Conservation (phyloP, 2,113 vertebrate genomes). For the Muscicapa adusta region DNA sequence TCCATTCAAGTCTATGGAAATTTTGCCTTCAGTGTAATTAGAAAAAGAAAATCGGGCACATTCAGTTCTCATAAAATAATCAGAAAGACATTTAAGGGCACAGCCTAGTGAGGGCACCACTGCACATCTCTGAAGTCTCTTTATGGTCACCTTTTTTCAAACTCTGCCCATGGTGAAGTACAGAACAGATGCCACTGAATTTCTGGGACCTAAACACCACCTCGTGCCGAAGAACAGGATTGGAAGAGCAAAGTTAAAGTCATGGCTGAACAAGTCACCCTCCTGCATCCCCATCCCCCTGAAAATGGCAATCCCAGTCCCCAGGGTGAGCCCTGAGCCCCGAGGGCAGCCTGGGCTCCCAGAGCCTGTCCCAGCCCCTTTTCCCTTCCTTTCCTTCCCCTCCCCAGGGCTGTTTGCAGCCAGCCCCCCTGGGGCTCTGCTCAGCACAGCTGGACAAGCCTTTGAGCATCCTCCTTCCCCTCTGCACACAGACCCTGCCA, state of each 20-base stretch:
- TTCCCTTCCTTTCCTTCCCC: too few species aligned
- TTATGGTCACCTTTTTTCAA: neutral
- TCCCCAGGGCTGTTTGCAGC: neutral
- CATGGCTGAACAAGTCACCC: neutral
- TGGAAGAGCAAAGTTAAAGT: neutral
- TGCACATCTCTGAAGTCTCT: neutral
- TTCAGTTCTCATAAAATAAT: neutral
- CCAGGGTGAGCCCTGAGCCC: rapidly evolving
- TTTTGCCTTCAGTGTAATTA: neutral
- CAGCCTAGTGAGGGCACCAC: neutral
- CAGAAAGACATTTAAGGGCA: neutral
- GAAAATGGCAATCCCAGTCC: too few species aligned
- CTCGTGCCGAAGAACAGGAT: rapidly evolving
- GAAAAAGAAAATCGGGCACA: neutral
- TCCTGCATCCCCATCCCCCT: too few species aligned
- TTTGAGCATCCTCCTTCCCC: neutral
- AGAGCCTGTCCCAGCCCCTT: rapidly evolving
- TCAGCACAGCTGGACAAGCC: neutral
- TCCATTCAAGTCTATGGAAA: neutral
- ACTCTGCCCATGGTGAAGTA: neutral
- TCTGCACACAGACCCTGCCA: neutral
- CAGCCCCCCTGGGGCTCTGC: neutral
- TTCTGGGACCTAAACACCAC: neutral
- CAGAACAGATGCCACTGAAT: neutral
- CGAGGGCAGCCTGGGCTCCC: neutral